Conservation (phyloP, 2,797 vertebrate genomes). For the Coracias cyanogaster region DNA sequence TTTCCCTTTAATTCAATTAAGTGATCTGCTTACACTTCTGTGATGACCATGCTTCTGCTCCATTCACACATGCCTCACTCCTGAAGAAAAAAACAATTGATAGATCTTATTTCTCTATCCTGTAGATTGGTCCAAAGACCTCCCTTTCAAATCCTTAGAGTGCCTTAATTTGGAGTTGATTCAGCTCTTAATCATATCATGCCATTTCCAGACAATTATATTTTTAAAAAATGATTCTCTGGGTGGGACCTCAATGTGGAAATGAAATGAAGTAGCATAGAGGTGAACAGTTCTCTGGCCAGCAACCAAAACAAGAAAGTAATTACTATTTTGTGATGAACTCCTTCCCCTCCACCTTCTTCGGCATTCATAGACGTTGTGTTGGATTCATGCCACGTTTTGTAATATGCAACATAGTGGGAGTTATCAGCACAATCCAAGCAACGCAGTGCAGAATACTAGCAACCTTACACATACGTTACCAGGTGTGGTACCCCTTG, state of each 20-base stretch:
- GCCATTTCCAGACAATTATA: not conserved
- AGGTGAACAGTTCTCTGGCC: not conserved
- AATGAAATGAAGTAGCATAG: not conserved
- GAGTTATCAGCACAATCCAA: not conserved
- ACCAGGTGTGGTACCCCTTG: not conserved
- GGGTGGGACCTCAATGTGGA: not conserved
- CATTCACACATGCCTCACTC: not conserved
- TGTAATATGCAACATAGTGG: fast-evolving
- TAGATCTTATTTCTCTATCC: not conserved
- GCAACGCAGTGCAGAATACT: fast-evolving
- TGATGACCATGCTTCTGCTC: not conserved
- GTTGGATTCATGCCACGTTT: not conserved
- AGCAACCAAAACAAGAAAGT: not conserved
- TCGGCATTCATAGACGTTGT: not conserved
- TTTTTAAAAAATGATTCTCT: not conserved
- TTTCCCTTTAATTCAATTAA: not conserved
- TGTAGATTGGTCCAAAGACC: not conserved
- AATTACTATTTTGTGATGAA: not conserved
- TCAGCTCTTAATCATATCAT: not conserved
- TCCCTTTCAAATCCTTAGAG: not conserved
- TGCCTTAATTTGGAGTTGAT: not conserved
- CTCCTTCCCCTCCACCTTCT: not conserved
- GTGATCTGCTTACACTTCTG: not conserved
- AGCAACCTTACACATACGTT: not conserved
- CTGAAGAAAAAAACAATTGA: not conserved